Conservation (phyloP, 2,113 vertebrate genomes). For the Clarias macrocephalus region DNA sequence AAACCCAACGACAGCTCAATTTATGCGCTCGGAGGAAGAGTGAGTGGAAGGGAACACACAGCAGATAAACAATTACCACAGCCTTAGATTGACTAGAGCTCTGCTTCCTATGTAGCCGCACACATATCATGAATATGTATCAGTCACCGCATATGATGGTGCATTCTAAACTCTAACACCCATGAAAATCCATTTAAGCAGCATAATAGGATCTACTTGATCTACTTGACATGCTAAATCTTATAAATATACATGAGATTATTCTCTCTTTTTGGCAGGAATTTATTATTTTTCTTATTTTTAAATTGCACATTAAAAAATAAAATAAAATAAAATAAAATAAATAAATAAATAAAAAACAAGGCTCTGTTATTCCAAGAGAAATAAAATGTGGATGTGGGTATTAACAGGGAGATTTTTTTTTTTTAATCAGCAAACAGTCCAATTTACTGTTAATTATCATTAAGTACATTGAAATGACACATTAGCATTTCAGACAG, state of each 20-base stretch:
- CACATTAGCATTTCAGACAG: slow-evolving; percentile 61
- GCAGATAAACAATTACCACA: slow-evolving; percentile 68
- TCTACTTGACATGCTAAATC: slow-evolving; percentile 62
- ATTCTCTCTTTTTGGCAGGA: slow-evolving; percentile 25
- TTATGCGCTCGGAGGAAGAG: slow-evolving; percentile 62
- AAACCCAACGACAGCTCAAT: slow-evolving; percentile 64
- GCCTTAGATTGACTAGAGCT: slow-evolving; percentile 63
- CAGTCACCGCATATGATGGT: slow-evolving; percentile 62
- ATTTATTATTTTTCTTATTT: slow-evolving; percentile 31
- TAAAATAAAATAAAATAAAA: too few relatives aligned
- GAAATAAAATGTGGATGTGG: slow-evolving; percentile 31
- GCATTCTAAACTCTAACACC: slow-evolving; percentile 71
- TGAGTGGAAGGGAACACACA: slow-evolving; percentile 56
- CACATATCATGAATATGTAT: slow-evolving; percentile 72
- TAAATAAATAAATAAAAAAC: neutral
- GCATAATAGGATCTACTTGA: slow-evolving; percentile 74
- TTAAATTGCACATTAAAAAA: neutral
- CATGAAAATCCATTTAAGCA: slow-evolving; percentile 76
- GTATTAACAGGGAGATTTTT: slow-evolving; percentile 42
- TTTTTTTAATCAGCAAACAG: slow-evolving; percentile 48
- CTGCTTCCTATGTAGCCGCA: slow-evolving; percentile 53
- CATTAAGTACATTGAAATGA: slow-evolving; percentile 60
- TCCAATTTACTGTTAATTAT: slow-evolving; percentile 56
- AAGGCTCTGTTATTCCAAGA: neutral
- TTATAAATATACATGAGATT: slow-evolving; percentile 55